Evolutionary conservation across 2,113 vertebrate genomes (phyloP).

Genomic region (Manacus vitellinus): DNA sequence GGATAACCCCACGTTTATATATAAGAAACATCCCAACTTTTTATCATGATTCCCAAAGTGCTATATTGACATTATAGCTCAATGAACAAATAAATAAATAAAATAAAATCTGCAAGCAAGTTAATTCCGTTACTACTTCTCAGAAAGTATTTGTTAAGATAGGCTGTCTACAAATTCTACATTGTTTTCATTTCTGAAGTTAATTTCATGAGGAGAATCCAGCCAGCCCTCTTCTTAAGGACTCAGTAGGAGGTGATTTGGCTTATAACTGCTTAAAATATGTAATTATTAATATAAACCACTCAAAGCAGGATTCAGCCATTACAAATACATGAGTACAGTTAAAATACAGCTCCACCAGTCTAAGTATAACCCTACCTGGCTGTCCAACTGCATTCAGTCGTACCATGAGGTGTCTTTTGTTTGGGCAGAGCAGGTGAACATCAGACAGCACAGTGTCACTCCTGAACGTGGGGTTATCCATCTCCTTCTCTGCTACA

Average conservation of each 20-base stretch:
- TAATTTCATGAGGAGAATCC: neutral
- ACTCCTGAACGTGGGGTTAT: conserved; percentile 79
- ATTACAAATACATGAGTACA: neutral
- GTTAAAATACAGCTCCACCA: neutral
- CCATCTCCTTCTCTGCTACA: conserved; percentile 62
- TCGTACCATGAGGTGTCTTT: conserved; percentile 83
- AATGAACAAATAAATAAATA: neutral
- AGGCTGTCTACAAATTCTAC: neutral
- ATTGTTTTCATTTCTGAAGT: neutral
- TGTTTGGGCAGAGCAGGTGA: conserved; percentile 80
- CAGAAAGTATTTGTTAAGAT: neutral
- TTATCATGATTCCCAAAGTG: neutral
- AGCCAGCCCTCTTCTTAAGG: neutral
- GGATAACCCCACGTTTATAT: neutral
- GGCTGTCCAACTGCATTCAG: conserved; percentile 83
- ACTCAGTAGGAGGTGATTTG: neutral
- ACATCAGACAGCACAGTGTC: conserved; percentile 87
- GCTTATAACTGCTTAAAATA: neutral
- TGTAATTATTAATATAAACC: neutral
- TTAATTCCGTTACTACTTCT: neutral
- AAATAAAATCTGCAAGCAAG: neutral
- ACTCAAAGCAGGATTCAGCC: neutral
- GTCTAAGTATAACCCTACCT: conserved; percentile 66
- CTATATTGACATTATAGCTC: neutral
- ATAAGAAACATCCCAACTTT: neutral